Percentiles rank a stretch among this genome's conserved stretches.
Evolutionary conservation across 2,113 vertebrate species (phyloP).

Genomic region (Dascyllus trimaculatus): DNA sequence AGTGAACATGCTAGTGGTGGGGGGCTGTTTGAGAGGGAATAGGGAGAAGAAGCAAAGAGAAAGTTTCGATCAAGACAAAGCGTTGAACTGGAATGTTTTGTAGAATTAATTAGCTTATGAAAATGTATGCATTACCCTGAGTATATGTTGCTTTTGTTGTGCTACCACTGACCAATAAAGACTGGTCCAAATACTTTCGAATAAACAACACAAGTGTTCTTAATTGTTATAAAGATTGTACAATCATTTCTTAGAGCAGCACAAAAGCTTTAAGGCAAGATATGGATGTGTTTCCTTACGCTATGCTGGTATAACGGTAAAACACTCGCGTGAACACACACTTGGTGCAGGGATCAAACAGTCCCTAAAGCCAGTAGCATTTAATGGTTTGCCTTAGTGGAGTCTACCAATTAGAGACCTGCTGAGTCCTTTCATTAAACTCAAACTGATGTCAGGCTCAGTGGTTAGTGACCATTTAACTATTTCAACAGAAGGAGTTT

Average conservation of each 20-base stretch:
- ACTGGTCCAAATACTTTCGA: background rate
- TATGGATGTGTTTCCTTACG: conserved; percentile 42
- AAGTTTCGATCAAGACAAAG: background rate
- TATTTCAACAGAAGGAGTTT: background rate
- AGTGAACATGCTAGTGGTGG: conserved; percentile 2
- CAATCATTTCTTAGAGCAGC: background rate
- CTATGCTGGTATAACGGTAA: conserved; percentile 6
- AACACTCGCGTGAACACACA: conserved; percentile 14
- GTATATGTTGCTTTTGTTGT: background rate
- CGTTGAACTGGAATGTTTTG: background rate
- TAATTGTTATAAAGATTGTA: background rate
- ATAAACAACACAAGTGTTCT: background rate
- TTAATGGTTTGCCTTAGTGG: conserved; percentile 55
- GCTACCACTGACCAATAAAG: background rate
- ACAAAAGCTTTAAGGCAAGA: background rate
- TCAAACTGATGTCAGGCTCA: conserved; percentile 35
- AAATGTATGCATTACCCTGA: background rate
- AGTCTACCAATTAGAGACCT: conserved; percentile 50
- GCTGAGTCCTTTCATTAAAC: conserved; percentile 44
- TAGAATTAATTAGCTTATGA: background rate
- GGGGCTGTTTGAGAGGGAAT: conserved; percentile 14
- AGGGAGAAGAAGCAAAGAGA: conserved; percentile 15
- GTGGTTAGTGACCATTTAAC: conserved; percentile 48
- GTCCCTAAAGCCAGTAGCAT: conserved; percentile 27
- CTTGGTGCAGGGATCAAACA: conserved; percentile 34